Conservation (phyloP, 2,888 invertebrate genomes). For the Hypena proboscidalis region DNA sequence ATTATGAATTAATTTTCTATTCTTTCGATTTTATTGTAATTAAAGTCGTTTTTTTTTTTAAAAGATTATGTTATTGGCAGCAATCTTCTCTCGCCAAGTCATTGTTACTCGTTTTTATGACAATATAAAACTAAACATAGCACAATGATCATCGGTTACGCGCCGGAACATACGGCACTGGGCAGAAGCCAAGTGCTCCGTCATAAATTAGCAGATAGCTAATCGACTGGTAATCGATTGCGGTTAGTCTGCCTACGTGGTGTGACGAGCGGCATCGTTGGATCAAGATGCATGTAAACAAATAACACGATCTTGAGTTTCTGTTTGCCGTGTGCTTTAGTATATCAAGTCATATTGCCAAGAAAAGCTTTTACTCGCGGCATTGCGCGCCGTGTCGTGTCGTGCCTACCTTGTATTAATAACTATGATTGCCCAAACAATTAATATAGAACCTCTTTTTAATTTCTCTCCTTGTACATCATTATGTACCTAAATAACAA, state of each 20-base stretch:
- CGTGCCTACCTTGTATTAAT: too few species aligned
- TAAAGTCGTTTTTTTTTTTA: conserved; percentile 30
- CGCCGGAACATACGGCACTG: conserved; percentile 44
- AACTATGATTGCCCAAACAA: too few species aligned
- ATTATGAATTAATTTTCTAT: too few species aligned
- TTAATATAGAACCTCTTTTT: too few species aligned
- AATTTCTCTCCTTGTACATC: too few species aligned
- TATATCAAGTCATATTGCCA: too few species aligned
- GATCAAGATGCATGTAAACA: conserved; percentile 28
- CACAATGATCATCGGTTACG: conserved; percentile 35
- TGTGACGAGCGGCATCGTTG: conserved; percentile 25
- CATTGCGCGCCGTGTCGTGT: too few species aligned
- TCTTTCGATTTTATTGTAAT: too few species aligned
- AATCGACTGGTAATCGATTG: conserved; percentile 39
- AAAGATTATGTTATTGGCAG: conserved; percentile 39
- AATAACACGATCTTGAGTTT: too few species aligned
- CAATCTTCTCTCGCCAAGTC: conserved; percentile 28
- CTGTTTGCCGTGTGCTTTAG: too few species aligned
- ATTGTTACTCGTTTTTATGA: conserved; percentile 55
- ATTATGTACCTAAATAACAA: too few species aligned
- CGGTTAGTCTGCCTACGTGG: conserved; percentile 24
- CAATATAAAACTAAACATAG: conserved; percentile 64
- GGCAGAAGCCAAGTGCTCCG: conserved; percentile 53
- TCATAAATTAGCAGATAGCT: conserved; percentile 41
- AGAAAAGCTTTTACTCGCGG: too few species aligned